Conservation (phyloP, 1,140 invertebrate genomes). For the Druon quercuslanigerum region DNA sequence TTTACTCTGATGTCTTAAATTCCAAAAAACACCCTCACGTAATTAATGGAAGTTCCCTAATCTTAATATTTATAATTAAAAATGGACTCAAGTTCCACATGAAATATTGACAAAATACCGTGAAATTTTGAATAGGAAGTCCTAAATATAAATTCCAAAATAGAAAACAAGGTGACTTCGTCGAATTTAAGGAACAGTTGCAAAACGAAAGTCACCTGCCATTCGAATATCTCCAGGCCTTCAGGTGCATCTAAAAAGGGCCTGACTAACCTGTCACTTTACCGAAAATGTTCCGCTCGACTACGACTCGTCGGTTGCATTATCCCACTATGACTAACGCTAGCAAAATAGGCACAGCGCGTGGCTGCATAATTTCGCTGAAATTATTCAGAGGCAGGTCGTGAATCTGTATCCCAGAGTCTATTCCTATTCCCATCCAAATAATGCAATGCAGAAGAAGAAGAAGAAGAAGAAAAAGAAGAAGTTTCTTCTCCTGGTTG, state of each 20-base stretch:
- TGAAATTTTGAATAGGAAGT: no score
- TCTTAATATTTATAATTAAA: no score
- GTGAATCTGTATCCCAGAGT: not conserved
- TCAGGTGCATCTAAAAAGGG: slow-evolving; percentile 33
- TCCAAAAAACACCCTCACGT: no score
- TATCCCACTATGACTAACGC: not conserved
- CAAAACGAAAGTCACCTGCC: slow-evolving; percentile 29
- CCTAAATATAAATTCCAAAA: no score
- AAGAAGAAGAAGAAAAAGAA: not conserved
- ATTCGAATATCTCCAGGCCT: not conserved
- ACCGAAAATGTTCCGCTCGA: not conserved
- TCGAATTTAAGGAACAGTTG: not conserved
- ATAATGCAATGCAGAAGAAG: not conserved
- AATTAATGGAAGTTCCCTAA: no score
- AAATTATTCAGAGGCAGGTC: slow-evolving; percentile 42
- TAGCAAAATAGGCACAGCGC: slow-evolving; percentile 26
- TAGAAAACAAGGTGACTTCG: no score
- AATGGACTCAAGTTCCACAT: no score
- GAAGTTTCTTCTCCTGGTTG: not conserved
- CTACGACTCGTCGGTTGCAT: not conserved
- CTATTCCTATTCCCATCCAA: not conserved
- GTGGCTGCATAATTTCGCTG: slow-evolving; percentile 37
- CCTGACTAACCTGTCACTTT: not conserved
- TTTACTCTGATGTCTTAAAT: no score
- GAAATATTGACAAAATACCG: no score